Base-by-base conservation (phyloP, 2,888 invertebrate genomes). In the Sylvicola cinctus region DNA sequence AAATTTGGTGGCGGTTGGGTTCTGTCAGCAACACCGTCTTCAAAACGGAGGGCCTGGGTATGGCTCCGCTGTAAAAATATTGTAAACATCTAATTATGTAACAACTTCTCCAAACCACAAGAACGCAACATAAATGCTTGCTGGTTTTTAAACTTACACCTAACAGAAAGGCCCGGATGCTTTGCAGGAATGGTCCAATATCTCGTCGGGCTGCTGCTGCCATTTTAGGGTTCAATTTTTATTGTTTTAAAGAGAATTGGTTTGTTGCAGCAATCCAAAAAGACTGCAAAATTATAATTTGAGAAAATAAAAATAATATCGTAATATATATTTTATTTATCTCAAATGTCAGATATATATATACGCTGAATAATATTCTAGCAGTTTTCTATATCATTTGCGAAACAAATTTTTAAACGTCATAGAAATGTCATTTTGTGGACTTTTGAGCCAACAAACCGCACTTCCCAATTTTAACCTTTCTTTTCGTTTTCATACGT, bases 1-100 rank as follows among this genome's bases (percentile, higher is more conserved):
- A 90, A 53, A 36, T 65, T 55, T 31, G 90, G 91, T 12, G 62
- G 75, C 16, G 85, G 85, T 50, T 83, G 87, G 34, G 77, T 77
- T 46, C 91, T 74, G 8, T 70, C 61, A 3, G 81, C 60, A 27
- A 80, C 8, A 3, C 62, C 53, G 25, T 76, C 70, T 41, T 71
- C 68, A 47, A 72, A 83, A 43, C 85, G 66, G 31, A 80, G 49
- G 2, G 74, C 65, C 37, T 62, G 60, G 2, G 57, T 67, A 46
- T 70, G 66, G 5, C n/a, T n/a, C 28, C 28, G n/a, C 28, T 28
- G 14, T 7, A 28, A 28, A 6, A 2, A n/a, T 28, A n/a, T n/a
- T n/a, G n/a, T n/a, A n/a, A n/a, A n/a, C n/a, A n/a, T n/a, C n/a
- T 14, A 35, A 30, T 26, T 14, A 14, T 15, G 13, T 30, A 30